Evolutionary conservation across 2,113 vertebrate genomes (phyloP).

Genomic region (Nannospalax galili): DNA sequence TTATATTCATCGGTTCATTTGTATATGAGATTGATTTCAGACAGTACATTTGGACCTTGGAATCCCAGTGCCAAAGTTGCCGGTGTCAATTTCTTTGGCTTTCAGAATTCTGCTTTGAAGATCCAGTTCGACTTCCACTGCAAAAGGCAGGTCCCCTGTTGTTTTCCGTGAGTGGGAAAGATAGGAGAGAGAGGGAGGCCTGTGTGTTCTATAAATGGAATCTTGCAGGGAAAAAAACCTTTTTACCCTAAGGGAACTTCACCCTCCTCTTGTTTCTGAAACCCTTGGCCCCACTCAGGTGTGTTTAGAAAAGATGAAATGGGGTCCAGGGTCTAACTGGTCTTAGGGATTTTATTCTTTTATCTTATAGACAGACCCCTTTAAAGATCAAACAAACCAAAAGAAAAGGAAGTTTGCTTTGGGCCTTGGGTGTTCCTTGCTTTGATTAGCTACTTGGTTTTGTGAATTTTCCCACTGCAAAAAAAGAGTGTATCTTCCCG

Average conservation of each 20-base stretch:
- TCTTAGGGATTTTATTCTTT: neutral
- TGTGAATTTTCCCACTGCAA: neutral
- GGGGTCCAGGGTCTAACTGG: neutral
- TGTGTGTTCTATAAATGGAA: neutral
- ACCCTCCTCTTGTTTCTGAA: neutral
- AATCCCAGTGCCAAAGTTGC: conserved; percentile 15
- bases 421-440: neutral
- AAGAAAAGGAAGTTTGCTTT: neutral
- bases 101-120: conserved; percentile 40
- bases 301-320: neutral
- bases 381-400: too few relatives aligned
- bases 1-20: neutral
- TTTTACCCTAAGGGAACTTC: neutral
- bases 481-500: neutral
- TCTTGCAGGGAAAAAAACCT: neutral
- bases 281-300: neutral
- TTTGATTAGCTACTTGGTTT: neutral
- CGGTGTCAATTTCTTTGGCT: neutral
- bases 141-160: conserved; percentile 1
- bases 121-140: neutral
- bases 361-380: neutral
- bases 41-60: neutral
- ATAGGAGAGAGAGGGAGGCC: neutral
- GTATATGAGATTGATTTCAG: conserved; percentile 58
- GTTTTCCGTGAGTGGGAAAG: neutral